A percentile compares a stretch with the other conserved stretches of the same genome.
Evolutionary conservation across 1,140 invertebrate species (phyloP).

Genomic region (Hermetia illucens): DNA sequence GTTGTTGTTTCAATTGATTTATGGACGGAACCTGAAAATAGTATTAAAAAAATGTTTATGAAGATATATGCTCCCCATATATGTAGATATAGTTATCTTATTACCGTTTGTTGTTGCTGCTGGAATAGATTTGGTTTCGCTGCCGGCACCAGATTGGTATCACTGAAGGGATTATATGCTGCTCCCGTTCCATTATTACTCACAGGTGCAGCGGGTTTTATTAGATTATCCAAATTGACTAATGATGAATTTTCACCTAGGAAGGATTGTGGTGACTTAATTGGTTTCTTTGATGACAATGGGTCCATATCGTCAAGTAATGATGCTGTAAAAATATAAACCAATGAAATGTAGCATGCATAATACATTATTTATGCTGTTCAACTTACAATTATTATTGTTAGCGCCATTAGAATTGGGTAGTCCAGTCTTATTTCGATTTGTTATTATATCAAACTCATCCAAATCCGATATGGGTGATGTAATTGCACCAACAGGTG

Average conservation of each 20-base stretch:
- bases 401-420: slow-evolving; percentile 22
- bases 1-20: slow-evolving; percentile 36
- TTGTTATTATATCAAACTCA: slow-evolving; percentile 71
- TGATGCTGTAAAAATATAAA: slow-evolving; percentile 13
- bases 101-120: slow-evolving; percentile 30
- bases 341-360: slow-evolving; percentile 1
- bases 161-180: slow-evolving; percentile 30
- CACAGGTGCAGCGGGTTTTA: slow-evolving; percentile 41
- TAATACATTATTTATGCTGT: slow-evolving; percentile 5
- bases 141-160: slow-evolving; percentile 13
- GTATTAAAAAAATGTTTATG: slow-evolving; percentile 2
- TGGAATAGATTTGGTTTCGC: slow-evolving; percentile 32
- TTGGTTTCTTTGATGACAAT: slow-evolving; percentile 30
- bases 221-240: slow-evolving; percentile 90
- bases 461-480: slow-evolving; percentile 54
- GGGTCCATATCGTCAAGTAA: slow-evolving; percentile 29
- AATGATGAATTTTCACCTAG: slow-evolving; percentile 86
- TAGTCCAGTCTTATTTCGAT: slow-evolving; percentile 35
- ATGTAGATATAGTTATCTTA: background rate
- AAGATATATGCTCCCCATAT: background rate
- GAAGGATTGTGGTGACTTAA: slow-evolving; percentile 84
- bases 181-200: slow-evolving; percentile 14
- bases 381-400: slow-evolving; percentile 27
- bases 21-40: slow-evolving; percentile 32
- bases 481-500: slow-evolving; percentile 4